These are phyloP conservation scores for Enteromius unitaeniatus DNA, from an alignment of 2,797 vertebrate species.

Conservation along the genomic window DNA sequence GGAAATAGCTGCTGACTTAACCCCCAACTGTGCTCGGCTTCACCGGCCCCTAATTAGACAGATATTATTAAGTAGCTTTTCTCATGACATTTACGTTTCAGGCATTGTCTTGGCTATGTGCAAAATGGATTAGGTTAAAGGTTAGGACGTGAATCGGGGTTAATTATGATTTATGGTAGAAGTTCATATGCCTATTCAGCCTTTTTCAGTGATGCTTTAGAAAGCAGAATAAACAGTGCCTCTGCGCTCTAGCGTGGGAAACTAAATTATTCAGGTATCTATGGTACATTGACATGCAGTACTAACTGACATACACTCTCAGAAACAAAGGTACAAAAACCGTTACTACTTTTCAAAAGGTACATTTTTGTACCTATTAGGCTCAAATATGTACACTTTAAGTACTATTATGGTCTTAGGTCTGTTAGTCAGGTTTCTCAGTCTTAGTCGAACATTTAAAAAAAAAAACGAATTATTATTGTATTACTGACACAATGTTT, in stretches of 20 bases:
- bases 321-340: no score
- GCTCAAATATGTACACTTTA: no score
- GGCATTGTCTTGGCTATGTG: slow-evolving; percentile 17
- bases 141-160: slow-evolving; percentile 26
- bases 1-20: slow-evolving; percentile 58
- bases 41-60: slow-evolving; percentile 37
- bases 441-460: neutral
- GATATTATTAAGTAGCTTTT: slow-evolving; percentile 25
- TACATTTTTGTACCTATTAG: no score
- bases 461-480: neutral
- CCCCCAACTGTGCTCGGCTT: neutral
- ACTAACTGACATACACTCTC: neutral
- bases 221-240: slow-evolving; percentile 1
- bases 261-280: neutral
- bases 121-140: slow-evolving; percentile 25
- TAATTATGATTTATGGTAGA: slow-evolving; percentile 42
- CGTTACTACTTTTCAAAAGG: no score
- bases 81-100: slow-evolving; percentile 15
- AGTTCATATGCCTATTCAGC: slow-evolving; percentile 15
- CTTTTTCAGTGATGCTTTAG: slow-evolving; percentile 14
- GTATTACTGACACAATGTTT: neutral
- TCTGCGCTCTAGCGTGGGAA: slow-evolving; percentile 26
- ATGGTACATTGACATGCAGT: neutral
- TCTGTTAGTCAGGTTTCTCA: neutral
- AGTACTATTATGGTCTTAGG: no score